Percentiles rank a stretch among this genome's conserved stretches.
phyloP scores from a whole-genome alignment of 2,888 invertebrate genomes.

The Pedicia rivosa region DNA sequence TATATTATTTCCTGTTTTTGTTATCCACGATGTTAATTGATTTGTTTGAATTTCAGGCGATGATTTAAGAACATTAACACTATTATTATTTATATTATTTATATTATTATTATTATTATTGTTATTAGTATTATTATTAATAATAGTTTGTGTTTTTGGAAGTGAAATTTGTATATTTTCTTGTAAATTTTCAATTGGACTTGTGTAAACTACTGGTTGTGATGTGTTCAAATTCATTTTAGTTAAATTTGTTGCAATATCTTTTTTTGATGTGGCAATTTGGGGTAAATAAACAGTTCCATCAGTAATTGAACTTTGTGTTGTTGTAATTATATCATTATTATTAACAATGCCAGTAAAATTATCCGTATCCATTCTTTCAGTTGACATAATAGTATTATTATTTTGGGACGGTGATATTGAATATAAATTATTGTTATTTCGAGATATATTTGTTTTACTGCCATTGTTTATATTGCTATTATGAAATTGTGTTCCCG shows the following conservation, averaged over 20 bases:
- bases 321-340: no score
- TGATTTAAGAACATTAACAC: not conserved
- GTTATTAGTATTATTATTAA: not conserved
- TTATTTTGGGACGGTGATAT: constrained; percentile 3
- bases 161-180: no score
- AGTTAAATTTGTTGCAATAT: constrained; percentile 21
- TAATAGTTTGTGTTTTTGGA: constrained; percentile 3
- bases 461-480: no score
- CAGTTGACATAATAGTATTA: not conserved
- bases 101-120: not conserved
- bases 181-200: no score
- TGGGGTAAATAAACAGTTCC: constrained; percentile 9
- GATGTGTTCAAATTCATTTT: constrained; percentile 17
- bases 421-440: constrained; percentile 2
- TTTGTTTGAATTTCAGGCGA: no score
- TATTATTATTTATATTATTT: not conserved
- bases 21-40: not conserved
- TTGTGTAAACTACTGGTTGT: no score
- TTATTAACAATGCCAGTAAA: no score
- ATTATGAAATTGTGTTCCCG: not conserved
- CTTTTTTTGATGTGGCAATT: constrained; percentile 18
- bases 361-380: not conserved
- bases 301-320: not conserved
- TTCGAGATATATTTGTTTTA: not conserved
- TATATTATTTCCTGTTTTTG: constrained; percentile 1